Conservation (phyloP, 2,888 invertebrate genomes). For the Eilema depressum region DNA sequence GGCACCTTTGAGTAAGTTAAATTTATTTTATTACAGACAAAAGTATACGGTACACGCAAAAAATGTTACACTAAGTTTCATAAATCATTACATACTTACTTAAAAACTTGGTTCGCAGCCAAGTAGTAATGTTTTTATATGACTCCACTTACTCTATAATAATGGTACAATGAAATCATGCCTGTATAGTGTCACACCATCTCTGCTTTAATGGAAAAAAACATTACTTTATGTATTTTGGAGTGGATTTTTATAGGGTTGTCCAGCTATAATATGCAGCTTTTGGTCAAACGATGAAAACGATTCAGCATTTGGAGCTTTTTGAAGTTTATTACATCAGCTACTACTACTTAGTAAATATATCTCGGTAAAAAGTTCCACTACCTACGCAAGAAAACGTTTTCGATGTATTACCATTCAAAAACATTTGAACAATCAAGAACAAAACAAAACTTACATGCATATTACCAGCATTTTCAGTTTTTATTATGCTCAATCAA, state of each 20-base stretch:
- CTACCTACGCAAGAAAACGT: no score
- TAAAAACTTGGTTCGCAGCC: conserved; percentile 47
- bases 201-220: conserved; percentile 50
- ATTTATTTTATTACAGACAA: background rate
- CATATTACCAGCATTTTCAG: no score
- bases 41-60: conserved; percentile 16
- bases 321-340: background rate
- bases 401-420: no score
- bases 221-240: conserved; percentile 47
- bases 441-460: background rate
- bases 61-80: conserved; percentile 39
- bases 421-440: background rate
- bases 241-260: conserved; percentile 31
- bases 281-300: background rate
- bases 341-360: background rate
- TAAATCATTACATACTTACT: conserved; percentile 38
- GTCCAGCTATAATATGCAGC: conserved; percentile 1
- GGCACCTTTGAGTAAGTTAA: background rate
- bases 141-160: conserved; percentile 25
- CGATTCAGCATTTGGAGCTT: background rate
- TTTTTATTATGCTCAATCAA: no score
- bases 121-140: conserved; percentile 46
- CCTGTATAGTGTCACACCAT: conserved; percentile 51
- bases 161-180: conserved; percentile 51
- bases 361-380: background rate